These are phyloP conservation scores for Heteromurus nitidus DNA, from an alignment of 2,888 invertebrate genomes.

Conservation along the genomic window DNA sequence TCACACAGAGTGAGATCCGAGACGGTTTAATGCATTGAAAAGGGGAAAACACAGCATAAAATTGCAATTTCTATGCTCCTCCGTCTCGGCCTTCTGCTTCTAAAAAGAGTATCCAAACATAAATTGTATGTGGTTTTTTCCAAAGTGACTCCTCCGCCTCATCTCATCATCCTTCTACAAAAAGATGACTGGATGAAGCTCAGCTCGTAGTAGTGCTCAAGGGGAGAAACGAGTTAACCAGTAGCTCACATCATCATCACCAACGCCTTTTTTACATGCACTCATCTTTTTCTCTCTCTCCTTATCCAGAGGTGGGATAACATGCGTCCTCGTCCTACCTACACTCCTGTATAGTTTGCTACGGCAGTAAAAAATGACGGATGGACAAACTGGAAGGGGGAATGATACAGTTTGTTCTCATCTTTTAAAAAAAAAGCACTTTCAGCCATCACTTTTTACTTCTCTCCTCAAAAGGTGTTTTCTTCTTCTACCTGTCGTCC, in stretches of 20 bases:
- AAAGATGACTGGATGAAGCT: not conserved
- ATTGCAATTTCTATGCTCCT: slow-evolving; percentile 61
- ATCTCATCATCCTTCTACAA: slow-evolving; percentile 27
- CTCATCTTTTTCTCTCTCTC: not conserved
- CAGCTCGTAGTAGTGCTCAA: slow-evolving; percentile 44
- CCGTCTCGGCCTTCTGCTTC: slow-evolving; percentile 38
- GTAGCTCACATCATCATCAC: not conserved
- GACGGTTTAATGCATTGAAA: no score
- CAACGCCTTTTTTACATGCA: not conserved
- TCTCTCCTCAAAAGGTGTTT: no score
- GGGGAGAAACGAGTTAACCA: slow-evolving; percentile 26
- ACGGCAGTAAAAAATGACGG: no score
- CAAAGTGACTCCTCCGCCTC: slow-evolving; percentile 44
- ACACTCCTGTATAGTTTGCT: no score
- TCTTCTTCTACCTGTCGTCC: no score
- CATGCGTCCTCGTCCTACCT: no score
- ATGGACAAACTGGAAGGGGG: no score
- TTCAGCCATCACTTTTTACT: no score
- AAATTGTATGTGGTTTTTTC: slow-evolving; percentile 1
- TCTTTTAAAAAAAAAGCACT: no score
- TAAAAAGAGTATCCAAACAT: not conserved
- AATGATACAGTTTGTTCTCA: no score
- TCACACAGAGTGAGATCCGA: no score
- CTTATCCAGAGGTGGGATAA: not conserved
- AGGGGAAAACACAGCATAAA: slow-evolving; percentile 56